Evolutionary conservation across 2,888 invertebrate genomes (phyloP).

Genomic region (Alitta virens): DNA sequence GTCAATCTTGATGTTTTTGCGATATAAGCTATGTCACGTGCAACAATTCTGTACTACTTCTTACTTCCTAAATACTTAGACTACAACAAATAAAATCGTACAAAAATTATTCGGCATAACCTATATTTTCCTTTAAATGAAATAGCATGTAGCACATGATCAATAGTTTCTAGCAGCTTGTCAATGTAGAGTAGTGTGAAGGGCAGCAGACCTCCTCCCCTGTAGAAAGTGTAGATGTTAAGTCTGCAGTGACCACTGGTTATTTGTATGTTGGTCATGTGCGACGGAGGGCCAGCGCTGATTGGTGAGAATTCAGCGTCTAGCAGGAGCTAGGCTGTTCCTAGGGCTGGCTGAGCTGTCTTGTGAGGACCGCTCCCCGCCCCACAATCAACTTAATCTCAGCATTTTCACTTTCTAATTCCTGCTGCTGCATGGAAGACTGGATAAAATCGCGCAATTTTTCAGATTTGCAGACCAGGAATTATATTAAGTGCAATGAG

Average conservation of each 20-base stretch:
- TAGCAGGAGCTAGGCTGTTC: background rate
- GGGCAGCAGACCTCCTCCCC: too few relatives aligned
- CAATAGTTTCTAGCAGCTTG: too few relatives aligned
- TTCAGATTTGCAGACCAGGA: constrained; percentile 19
- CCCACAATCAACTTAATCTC: constrained; percentile 14
- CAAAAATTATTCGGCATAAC: too few relatives aligned
- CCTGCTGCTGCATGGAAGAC: constrained; percentile 8
- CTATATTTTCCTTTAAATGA: too few relatives aligned
- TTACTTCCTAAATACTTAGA: too few relatives aligned
- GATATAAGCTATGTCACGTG: too few relatives aligned
- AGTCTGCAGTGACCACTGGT: background rate
- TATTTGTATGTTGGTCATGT: background rate
- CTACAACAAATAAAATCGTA: too few relatives aligned
- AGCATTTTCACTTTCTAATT: constrained; percentile 7
- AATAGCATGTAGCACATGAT: too few relatives aligned
- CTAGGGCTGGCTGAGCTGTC: background rate
- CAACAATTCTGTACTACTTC: too few relatives aligned
- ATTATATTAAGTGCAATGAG: constrained; percentile 17
- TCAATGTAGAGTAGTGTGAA: too few relatives aligned
- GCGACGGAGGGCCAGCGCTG: background rate
- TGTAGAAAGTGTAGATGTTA: too few relatives aligned
- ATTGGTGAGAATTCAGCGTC: background rate
- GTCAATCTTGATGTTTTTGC: too few relatives aligned
- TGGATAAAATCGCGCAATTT: constrained; percentile 1
- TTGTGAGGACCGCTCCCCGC: background rate